phyloP scores from a whole-genome alignment of 2,113 vertebrate genomes.

The Aix galericulata region DNA sequence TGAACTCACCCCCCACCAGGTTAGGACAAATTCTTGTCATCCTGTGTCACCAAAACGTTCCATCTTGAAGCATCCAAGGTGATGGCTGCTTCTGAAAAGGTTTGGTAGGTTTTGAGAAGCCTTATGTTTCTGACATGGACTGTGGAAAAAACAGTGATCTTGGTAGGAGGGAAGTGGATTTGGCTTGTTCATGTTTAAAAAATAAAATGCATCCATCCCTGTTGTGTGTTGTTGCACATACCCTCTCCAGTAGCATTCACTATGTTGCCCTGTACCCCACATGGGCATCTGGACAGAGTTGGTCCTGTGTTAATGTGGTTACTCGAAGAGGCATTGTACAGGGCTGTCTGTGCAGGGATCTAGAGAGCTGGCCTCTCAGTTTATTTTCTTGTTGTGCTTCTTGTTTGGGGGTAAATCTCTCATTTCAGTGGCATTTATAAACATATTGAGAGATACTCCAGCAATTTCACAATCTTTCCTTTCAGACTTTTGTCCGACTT shows the following conservation, averaged over 20 bases:
- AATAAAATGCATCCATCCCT: not conserved
- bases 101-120: not conserved
- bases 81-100: not conserved
- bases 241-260: rapidly evolving
- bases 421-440: not conserved
- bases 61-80: not conserved
- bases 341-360: not conserved
- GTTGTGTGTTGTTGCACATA: not conserved
- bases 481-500: slow-evolving; percentile 94
- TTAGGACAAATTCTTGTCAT: slow-evolving; percentile 56
- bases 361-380: rapidly evolving
- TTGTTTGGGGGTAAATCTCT: not conserved
- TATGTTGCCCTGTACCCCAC: not conserved
- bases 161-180: not conserved
- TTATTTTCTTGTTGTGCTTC: not conserved
- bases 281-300: not conserved
- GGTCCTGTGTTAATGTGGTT: not conserved
- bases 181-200: too few species aligned
- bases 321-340: not conserved
- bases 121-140: not conserved
- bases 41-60: not conserved
- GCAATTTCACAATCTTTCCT: not conserved
- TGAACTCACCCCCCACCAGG: slow-evolving; percentile 96
- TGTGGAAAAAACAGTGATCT: not conserved
- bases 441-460: not conserved